Base-by-base conservation (phyloP, 2,797 vertebrate species). In the Rhynchotus rufescens region DNA sequence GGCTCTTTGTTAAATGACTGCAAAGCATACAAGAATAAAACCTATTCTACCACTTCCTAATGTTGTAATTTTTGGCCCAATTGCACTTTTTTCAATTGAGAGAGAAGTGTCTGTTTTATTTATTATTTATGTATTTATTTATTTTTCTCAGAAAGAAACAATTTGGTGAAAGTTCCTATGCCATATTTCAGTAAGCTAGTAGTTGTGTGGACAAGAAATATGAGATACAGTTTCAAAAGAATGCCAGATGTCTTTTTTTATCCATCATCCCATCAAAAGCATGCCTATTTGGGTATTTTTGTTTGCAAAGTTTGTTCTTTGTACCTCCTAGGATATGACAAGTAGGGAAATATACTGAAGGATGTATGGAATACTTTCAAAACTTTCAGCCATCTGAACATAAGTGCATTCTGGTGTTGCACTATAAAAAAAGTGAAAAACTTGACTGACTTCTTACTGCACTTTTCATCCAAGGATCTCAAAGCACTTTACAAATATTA, bases 401-500 rank as follows among this genome's bases (percentile, higher is more conserved):
- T 49, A 85, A 89, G 60, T 45, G 44, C 71, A 79, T 26, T 65
- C 52, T 44, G 66, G 23, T 60, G 62, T 22, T 45, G 34, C 11
- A 23, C 57, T 57, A 80, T 54, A 83, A 87, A 68, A 84, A 84
- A 72, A 60, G 34, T 74, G 47, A 89, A 89, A 79, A 87, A 78
- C 69, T 90, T 80, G 52, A 52, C 87, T 94, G 52, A 52, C 87
- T 94, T 92, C 73, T 88, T 88, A 81, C 40, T 79, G n/a, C 25
- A 94, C 57, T 54, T 95, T 92, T 94, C 94, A 96, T 95, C 94
- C 92, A 84, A 96, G 93, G 94, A 96, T 96, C 95, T 97, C 93
- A 94, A 96, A 96, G 92, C 96, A 96, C 96, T 96, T 95, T 93
- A 96, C 94, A 96, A 93, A 93, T 71, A 79, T 90, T 85, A 84